Percentiles rank a stretch among this genome's conserved stretches.
Evolutionary conservation across 2,797 vertebrate species (phyloP).

Genomic region (Gila robusta): DNA sequence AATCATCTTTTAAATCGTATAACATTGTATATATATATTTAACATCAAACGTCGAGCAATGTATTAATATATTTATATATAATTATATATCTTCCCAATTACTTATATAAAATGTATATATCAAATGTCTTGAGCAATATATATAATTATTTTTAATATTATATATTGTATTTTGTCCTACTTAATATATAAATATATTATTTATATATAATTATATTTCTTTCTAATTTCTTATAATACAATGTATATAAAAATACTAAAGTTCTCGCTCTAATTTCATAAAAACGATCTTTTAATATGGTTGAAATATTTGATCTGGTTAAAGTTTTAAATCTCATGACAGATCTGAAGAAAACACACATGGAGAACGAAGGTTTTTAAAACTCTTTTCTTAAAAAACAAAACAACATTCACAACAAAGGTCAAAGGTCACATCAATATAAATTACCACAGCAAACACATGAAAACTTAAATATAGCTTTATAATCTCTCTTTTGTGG

Average conservation of each 20-base stretch:
- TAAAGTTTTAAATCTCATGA: not conserved
- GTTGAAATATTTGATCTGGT: not conserved
- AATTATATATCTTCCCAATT: not conserved
- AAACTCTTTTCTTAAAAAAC: slow-evolving; percentile 65
- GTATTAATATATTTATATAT: too few species aligned
- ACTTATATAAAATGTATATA: too few species aligned
- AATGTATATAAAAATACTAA: not conserved
- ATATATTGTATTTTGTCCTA: too few species aligned
- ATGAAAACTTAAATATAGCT: slow-evolving; percentile 72
- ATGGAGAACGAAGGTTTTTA: not conserved
- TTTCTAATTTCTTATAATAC: too few species aligned
- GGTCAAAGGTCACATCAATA: slow-evolving; percentile 72
- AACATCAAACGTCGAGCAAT: not conserved
- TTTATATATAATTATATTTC: too few species aligned
- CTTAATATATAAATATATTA: too few species aligned
- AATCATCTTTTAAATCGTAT: too few species aligned
- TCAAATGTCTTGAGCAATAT: too few species aligned
- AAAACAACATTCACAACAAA: slow-evolving; percentile 72
- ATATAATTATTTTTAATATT: too few species aligned
- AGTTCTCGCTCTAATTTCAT: not conserved
- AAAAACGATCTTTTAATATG: not conserved
- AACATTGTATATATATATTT: too few species aligned
- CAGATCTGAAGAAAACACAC: slow-evolving; percentile 20
- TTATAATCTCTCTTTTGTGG: slow-evolving; percentile 53
- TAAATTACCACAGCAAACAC: slow-evolving; percentile 83